These are phyloP conservation scores for Tetraneura akinire DNA, from an alignment of 1,140 invertebrate species.

Conservation along the genomic window DNA sequence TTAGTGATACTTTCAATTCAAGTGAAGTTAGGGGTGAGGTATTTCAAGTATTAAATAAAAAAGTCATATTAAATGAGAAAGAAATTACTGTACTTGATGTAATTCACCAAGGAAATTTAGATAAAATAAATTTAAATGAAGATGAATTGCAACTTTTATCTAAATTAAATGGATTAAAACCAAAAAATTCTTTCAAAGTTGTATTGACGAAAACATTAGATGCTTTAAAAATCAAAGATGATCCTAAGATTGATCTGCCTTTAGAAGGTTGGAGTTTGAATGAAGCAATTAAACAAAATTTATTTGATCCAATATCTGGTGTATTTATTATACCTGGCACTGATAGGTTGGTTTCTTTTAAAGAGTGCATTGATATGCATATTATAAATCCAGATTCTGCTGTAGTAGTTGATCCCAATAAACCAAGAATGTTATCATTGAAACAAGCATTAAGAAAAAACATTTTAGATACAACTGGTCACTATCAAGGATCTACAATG, in stretches of 20 bases:
- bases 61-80: conserved; percentile 74
- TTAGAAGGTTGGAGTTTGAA: conserved; percentile 77
- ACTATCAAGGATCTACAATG: conserved; percentile 74
- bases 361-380: conserved; percentile 82
- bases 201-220: conserved; percentile 49
- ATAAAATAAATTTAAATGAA: conserved; percentile 33
- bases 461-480: conserved; percentile 76
- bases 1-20: conserved; percentile 66
- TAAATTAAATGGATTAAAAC: conserved; percentile 32
- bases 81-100: conserved; percentile 36
- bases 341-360: conserved; percentile 79
- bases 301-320: conserved; percentile 80
- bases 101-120: conserved; percentile 65
- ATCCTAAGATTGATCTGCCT: conserved; percentile 68
- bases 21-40: conserved; percentile 79
- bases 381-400: conserved; percentile 83
- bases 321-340: conserved; percentile 85
- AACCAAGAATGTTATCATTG: conserved; percentile 71
- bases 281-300: conserved; percentile 73
- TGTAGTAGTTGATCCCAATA: conserved; percentile 73
- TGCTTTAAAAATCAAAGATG: conserved; percentile 42
- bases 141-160: conserved; percentile 32
- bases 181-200: conserved; percentile 37
- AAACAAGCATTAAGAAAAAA: conserved; percentile 75
- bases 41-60: conserved; percentile 72